These are phyloP conservation scores for Hyles lineata DNA, from an alignment of 2,888 invertebrate species.

Conservation along the genomic window DNA sequence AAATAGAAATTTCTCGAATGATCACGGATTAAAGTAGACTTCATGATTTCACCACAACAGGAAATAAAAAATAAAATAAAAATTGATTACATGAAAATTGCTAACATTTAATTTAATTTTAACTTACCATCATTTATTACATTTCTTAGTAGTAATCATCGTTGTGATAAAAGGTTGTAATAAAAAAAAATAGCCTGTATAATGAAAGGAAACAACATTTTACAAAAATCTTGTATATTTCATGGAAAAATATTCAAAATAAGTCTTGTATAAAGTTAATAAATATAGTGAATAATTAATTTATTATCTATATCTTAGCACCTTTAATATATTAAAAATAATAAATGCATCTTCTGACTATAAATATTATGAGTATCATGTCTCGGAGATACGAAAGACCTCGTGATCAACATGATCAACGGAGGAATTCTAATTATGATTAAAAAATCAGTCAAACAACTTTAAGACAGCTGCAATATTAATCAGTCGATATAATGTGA, in stretches of 20 bases:
- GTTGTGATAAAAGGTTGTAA: background rate
- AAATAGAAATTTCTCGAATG: no score
- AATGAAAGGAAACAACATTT: background rate
- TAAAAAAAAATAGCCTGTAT: no score
- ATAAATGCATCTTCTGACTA: conserved; percentile 81
- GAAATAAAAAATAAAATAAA: no score
- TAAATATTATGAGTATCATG: conserved; percentile 73
- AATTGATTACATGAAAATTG: no score
- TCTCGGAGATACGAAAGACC: conserved; percentile 42
- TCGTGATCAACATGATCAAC: conserved; percentile 24
- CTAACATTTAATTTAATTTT: no score
- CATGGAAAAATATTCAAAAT: background rate
- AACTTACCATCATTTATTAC: no score
- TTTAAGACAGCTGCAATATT: background rate
- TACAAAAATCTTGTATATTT: background rate
- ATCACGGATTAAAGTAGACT: no score
- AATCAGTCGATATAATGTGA: background rate
- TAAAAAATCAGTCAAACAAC: conserved; percentile 44
- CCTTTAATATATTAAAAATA: conserved; percentile 62
- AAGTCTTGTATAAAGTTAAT: conserved; percentile 29
- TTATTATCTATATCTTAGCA: conserved; percentile 58
- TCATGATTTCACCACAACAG: no score
- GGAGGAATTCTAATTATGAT: conserved; percentile 16
- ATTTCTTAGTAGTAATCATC: no score
- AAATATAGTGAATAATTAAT: conserved; percentile 30